Conservation (phyloP, 2,888 invertebrate species). For the Drosophila macrospina region DNA sequence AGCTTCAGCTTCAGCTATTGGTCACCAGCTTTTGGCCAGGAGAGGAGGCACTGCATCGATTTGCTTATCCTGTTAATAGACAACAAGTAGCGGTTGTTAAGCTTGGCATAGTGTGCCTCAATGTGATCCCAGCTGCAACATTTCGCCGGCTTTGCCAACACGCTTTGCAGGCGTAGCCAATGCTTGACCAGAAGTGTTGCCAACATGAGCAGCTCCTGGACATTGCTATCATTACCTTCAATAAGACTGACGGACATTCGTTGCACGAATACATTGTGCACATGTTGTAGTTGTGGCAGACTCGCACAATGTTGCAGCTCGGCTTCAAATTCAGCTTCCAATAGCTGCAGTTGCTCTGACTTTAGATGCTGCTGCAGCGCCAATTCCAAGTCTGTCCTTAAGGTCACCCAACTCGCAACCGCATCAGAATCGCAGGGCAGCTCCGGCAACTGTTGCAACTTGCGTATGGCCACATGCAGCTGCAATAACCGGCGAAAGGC, state of each 20-base stretch:
- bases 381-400: neutral
- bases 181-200: conserved; percentile 6
- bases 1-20: neutral
- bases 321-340: neutral
- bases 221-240: neutral
- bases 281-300: conserved; percentile 19
- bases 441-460: conserved; percentile 19
- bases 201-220: conserved; percentile 13
- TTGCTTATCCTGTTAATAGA: neutral
- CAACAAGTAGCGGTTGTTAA: neutral
- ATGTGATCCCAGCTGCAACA: neutral
- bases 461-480: neutral
- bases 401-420: neutral
- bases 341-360: neutral
- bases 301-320: neutral
- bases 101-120: neutral
- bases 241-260: neutral
- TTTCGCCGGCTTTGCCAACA: neutral
- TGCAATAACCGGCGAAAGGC: conserved; percentile 24
- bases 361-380: neutral
- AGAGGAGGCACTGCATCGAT: neutral
- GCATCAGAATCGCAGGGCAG: neutral
- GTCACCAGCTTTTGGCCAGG: neutral
- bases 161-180: conserved; percentile 27
- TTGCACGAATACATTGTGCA: conserved; percentile 27